A percentile compares a stretch with the other conserved stretches of the same genome.
These are phyloP conservation scores for Pycnonotus jocosus DNA, from an alignment of 2,113 vertebrate genomes.

Conservation along the genomic window DNA sequence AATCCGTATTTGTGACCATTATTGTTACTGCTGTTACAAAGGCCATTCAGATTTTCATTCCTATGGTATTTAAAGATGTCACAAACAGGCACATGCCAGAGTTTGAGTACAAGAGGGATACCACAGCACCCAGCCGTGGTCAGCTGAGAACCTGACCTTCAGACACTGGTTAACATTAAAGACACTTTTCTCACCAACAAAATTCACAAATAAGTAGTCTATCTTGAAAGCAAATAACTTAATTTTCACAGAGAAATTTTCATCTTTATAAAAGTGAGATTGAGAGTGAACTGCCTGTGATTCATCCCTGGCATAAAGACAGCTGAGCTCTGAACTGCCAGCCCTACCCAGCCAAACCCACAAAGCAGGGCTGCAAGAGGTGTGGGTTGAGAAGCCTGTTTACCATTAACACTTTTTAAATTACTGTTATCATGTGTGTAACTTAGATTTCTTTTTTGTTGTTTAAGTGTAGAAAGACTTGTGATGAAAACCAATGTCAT, in stretches of 20 bases:
- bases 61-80: not conserved
- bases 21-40: not conserved
- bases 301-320: not conserved
- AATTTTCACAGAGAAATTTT: not conserved
- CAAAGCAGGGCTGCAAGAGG: not conserved
- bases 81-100: not conserved
- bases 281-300: not conserved
- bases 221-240: not conserved
- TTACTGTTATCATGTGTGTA: not conserved
- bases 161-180: not conserved
- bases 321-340: not conserved
- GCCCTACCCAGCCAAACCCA: not conserved
- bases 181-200: not conserved
- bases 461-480: not conserved
- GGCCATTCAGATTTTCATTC: not conserved
- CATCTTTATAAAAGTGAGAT: not conserved
- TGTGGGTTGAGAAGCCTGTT: not conserved
- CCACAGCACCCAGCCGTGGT: accelerated
- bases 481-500: not conserved
- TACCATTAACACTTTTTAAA: not conserved
- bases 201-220: not conserved
- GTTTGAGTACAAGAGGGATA: not conserved
- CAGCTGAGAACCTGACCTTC: not conserved
- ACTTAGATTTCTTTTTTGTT: not conserved
- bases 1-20: not conserved